Evolutionary conservation across 2,888 invertebrate genomes (phyloP).

Genomic region (Hirtodrosophila histrioides): DNA sequence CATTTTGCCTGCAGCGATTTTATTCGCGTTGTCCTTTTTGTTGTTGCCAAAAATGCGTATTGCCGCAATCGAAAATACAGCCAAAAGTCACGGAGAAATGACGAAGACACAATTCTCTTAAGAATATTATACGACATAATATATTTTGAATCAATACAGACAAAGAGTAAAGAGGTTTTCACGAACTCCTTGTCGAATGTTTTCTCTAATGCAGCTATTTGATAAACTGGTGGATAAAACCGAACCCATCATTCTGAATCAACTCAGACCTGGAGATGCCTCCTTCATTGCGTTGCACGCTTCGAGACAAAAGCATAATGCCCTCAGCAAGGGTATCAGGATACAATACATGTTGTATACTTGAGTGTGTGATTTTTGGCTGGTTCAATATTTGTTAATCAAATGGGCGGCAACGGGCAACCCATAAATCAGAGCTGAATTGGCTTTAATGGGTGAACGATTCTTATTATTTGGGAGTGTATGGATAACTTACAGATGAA

Average conservation of each 20-base stretch:
- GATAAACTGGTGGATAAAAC: too few species aligned
- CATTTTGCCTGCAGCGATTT: slow-evolving; percentile 64
- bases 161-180: too few species aligned
- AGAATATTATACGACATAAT: too few species aligned
- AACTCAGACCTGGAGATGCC: neutral
- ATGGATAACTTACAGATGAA: too few species aligned
- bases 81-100: neutral
- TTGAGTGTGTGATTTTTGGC: slow-evolving; percentile 10
- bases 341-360: slow-evolving; percentile 30
- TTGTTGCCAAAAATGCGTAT: slow-evolving; percentile 54
- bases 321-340: neutral
- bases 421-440: slow-evolving; percentile 42
- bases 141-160: too few species aligned
- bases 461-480: slow-evolving; percentile 1
- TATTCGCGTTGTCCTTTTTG: slow-evolving; percentile 34
- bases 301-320: neutral
- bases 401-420: slow-evolving; percentile 62
- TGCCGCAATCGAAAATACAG: slow-evolving; percentile 54
- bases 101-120: neutral
- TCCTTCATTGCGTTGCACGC: neutral
- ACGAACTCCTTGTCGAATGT: too few species aligned
- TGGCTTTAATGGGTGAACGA: slow-evolving; percentile 28
- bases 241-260: too few species aligned
- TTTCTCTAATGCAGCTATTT: too few species aligned
- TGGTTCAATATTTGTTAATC: slow-evolving; percentile 62